Evolutionary conservation across 2,888 invertebrate genomes (phyloP).

Genomic region (Gnatocerus cornutus): DNA sequence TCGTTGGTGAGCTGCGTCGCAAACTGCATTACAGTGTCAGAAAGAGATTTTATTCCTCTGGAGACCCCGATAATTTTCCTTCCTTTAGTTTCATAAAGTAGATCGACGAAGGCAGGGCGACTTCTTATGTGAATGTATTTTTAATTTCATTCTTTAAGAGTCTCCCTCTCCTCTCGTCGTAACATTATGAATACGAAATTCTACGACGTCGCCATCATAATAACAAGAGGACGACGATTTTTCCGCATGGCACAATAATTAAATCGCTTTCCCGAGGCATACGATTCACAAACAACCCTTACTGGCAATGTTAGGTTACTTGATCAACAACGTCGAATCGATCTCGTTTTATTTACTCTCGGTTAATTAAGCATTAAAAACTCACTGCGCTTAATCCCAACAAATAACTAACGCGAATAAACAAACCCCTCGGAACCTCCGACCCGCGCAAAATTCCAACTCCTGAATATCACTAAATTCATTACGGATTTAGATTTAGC

Average conservation of each 20-base stretch:
- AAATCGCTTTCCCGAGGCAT: slow-evolving; percentile 38
- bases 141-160: slow-evolving; percentile 59
- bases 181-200: slow-evolving; percentile 59
- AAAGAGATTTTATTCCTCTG: slow-evolving; percentile 61
- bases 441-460: slow-evolving; percentile 21
- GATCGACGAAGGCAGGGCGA: slow-evolving; percentile 44
- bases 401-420: slow-evolving; percentile 38
- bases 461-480: slow-evolving; percentile 21
- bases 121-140: slow-evolving; percentile 60
- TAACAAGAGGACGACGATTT: slow-evolving; percentile 34
- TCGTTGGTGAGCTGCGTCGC: slow-evolving; percentile 41
- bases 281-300: slow-evolving; percentile 38
- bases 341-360: slow-evolving; percentile 53
- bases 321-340: slow-evolving; percentile 52
- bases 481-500: slow-evolving; percentile 8
- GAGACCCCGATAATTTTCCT: slow-evolving; percentile 60
- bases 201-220: slow-evolving; percentile 43
- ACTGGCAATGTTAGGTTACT: slow-evolving; percentile 33
- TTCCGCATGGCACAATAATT: slow-evolving; percentile 44
- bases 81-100: slow-evolving; percentile 58
- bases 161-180: slow-evolving; percentile 45
- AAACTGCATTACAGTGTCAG: slow-evolving; percentile 60
- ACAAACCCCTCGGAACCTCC: slow-evolving; percentile 27
- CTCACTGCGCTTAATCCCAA: slow-evolving; percentile 47
- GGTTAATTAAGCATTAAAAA: slow-evolving; percentile 55